Base-by-base conservation (phyloP, 2,113 vertebrate species). In the Pteruthius melanotis region DNA sequence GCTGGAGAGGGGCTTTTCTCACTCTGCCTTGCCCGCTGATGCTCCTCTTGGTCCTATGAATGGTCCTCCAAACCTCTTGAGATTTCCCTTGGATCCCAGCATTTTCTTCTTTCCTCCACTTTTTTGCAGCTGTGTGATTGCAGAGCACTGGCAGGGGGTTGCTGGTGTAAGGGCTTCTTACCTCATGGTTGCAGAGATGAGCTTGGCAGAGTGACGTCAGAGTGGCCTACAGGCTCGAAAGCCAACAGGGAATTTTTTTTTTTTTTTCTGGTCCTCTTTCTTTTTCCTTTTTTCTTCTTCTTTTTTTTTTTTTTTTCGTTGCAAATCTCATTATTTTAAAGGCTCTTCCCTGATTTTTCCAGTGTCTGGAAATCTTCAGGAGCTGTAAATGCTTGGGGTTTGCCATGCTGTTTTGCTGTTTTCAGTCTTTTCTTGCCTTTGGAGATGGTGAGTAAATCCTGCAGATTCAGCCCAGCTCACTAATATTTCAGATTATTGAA, bases 271-370 rank as follows among this genome's bases (percentile, higher is more conserved):
- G 13, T 60, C 31, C 42, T 71, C 26, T n/a, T 81, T 74, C 3
- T 68, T 45, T 65, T 35, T n/a, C 13, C 9, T 50, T 50, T 23
- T 8, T 33, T 45, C 14, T 28, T 65, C 33, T 8, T 61, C 30
- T 33, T n/a, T 20, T 17, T 18, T 1, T 20, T 30, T 44, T n/a
- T 27, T 47, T 31, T 33, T 33, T 24, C 7, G 70, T 88, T 81
- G 85, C 45, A 93, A 74, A 90, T 94, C 45, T 88, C 79, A 39
- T 77, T 83, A 53, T 77, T 93, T 83, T 81, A 85, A 80, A 86
- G 18, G 23, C 39, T 50, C 12, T 65, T 93, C 39, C 39, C 63
- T 66, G 64, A 26, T 85, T 93, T 89, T 87, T 44, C 50, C 39
- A 81, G 30, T 18, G 28, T 69, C 35, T 94, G 71, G 47, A 90